A percentile compares a stretch with the other conserved stretches of the same genome.
Conservation (phyloP, 2,113 vertebrate species). For the Microcebus lehilahytsara region DNA sequence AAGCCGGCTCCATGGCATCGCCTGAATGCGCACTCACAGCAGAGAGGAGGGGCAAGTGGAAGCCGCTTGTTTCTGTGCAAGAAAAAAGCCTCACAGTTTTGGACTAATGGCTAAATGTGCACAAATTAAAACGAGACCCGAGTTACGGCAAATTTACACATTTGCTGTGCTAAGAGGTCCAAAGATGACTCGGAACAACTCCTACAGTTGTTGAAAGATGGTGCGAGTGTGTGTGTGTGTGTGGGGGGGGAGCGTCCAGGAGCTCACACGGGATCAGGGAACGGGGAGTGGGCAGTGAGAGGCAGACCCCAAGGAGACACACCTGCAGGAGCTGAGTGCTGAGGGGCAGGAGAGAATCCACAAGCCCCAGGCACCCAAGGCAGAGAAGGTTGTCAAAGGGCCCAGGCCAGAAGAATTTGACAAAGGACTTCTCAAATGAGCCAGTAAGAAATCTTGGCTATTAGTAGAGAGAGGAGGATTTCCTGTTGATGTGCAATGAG, state of each 20-base stretch:
- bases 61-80: not conserved
- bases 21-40: not conserved
- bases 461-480: not conserved
- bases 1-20: not conserved
- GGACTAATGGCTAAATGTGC: not conserved
- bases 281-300: not conserved
- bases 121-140: accelerated
- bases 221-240: not conserved
- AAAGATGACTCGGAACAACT: not conserved
- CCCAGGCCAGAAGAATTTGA: not conserved
- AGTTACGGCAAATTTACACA: not conserved
- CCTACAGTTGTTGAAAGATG: not conserved
- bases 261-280: not conserved
- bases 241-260: too few relatives aligned
- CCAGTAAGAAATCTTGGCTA: not conserved
- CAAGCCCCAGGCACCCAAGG: not conserved
- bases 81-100: not conserved
- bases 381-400: not conserved
- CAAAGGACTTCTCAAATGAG: not conserved
- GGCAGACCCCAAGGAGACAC: not conserved
- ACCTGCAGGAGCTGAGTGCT: accelerated
- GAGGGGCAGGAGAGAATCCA: not conserved
- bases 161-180: not conserved
- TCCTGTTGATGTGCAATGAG: not conserved
- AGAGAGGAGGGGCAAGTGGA: accelerated